Percentiles rank a stretch among this genome's conserved stretches.
phyloP scores from a whole-genome alignment of 1,140 invertebrate species.

The Bombus turneri region DNA sequence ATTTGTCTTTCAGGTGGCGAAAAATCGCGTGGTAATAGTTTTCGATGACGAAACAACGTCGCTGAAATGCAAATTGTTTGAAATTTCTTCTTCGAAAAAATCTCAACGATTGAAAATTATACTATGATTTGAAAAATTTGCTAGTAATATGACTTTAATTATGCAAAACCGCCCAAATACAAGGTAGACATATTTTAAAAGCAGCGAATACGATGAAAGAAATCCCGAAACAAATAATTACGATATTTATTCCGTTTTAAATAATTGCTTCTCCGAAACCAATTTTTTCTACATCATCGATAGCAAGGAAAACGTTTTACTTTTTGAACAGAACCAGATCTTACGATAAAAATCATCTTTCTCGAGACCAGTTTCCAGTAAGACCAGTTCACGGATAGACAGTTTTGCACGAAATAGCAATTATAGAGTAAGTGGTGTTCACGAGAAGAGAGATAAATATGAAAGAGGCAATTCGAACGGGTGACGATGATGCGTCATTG shows the following conservation, averaged over 20 bases:
- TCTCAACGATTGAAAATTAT: not conserved
- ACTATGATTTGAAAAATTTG: too few relatives aligned
- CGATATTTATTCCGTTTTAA: not conserved
- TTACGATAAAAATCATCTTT: not conserved
- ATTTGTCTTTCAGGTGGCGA: not conserved
- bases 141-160: too few relatives aligned
- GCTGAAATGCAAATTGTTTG: not conserved
- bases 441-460: not conserved
- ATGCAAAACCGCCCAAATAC: too few relatives aligned
- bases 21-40: not conserved
- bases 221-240: too few relatives aligned
- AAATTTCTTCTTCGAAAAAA: not conserved
- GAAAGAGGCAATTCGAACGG: constrained; percentile 4
- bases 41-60: not conserved
- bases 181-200: too few relatives aligned
- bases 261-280: not conserved
- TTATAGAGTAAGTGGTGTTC: not conserved
- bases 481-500: constrained; percentile 26
- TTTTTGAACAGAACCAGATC: not conserved
- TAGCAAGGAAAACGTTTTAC: not conserved
- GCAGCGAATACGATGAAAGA: too few relatives aligned
- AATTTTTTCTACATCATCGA: not conserved
- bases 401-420: not conserved
- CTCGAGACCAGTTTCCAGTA: constrained; percentile 46
- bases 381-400: constrained; percentile 11